These are phyloP conservation scores for Trematomus bernacchii DNA, from an alignment of 2,797 vertebrate genomes.

Conservation along the genomic window DNA sequence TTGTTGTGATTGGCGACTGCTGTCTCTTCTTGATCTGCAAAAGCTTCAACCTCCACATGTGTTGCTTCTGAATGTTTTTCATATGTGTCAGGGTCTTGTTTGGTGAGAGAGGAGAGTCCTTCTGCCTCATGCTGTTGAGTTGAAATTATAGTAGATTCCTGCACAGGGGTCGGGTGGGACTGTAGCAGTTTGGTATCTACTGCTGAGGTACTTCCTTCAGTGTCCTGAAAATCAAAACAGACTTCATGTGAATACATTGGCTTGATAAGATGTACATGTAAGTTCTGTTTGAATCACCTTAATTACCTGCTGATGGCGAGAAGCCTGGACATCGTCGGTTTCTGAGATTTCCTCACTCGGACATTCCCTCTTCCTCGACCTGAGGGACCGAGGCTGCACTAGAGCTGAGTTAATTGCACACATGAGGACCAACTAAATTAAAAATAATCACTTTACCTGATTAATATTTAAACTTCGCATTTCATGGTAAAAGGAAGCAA, in stretches of 20 bases:
- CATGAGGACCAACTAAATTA: neutral
- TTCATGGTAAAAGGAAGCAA: neutral
- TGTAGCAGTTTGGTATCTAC: neutral
- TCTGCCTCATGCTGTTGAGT: constrained; percentile 14
- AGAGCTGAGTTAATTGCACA: constrained; percentile 56
- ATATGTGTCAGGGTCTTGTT: constrained; percentile 17
- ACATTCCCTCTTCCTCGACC: constrained; percentile 62
- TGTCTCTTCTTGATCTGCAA: constrained; percentile 22
- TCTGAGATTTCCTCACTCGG: constrained; percentile 17
- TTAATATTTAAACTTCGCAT: neutral
- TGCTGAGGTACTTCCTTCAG: constrained; percentile 17
- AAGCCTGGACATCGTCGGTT: constrained; percentile 2
- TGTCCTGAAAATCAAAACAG: constrained; percentile 38
- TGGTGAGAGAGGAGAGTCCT: constrained; percentile 17
- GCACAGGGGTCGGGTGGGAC: constrained; percentile 4
- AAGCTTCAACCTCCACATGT: neutral
- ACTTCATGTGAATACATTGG: neutral
- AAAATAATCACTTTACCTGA: neutral
- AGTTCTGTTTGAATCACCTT: neutral
- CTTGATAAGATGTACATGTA: neutral
- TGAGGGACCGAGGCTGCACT: constrained; percentile 33
- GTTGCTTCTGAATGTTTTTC: constrained; percentile 17
- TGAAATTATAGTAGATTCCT: constrained; percentile 34
- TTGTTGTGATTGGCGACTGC: neutral
- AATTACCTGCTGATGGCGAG: constrained; percentile 57